Percentiles rank a stretch among this genome's conserved stretches.
Conservation (phyloP, 2,113 vertebrate species). For the Entelurus aequoreus region DNA sequence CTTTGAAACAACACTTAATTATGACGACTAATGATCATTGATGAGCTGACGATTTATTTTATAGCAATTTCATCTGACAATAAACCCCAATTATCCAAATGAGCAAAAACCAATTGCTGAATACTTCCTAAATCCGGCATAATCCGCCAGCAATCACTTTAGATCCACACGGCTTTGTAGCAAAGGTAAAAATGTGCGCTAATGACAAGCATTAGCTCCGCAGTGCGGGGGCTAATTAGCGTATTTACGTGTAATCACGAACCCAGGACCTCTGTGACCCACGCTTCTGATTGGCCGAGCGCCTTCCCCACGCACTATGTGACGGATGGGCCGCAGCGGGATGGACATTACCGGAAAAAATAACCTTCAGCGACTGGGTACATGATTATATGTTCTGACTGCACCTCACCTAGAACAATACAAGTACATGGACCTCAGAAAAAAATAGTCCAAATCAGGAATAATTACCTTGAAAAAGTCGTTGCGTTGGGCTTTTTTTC, state of each 20-base stretch:
- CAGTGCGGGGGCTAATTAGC: slow-evolving; percentile 56
- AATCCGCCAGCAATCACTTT: slow-evolving; percentile 92
- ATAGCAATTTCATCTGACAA: slow-evolving; percentile 78
- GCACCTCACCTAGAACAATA: too few relatives aligned
- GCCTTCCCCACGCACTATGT: slow-evolving; percentile 16
- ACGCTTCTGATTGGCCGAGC: slow-evolving; percentile 46
- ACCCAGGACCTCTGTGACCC: slow-evolving; percentile 55
- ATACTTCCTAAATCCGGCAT: slow-evolving; percentile 86
- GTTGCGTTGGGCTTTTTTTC: too few relatives aligned
- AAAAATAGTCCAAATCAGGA: too few relatives aligned
- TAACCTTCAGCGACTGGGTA: not conserved
- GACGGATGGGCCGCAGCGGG: not conserved
- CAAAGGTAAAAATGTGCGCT: slow-evolving; percentile 76
- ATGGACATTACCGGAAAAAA: not conserved
- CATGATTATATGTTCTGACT: too few relatives aligned
- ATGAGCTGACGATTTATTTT: slow-evolving; percentile 73
- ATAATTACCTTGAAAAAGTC: too few relatives aligned
- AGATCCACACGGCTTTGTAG: slow-evolving; percentile 78
- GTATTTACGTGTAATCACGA: slow-evolving; percentile 70
- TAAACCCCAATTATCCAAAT: slow-evolving; percentile 83
- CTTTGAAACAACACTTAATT: slow-evolving; percentile 58
- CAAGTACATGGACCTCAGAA: too few relatives aligned
- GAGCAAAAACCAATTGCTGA: slow-evolving; percentile 85
- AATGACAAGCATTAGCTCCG: slow-evolving; percentile 76
- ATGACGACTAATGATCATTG: slow-evolving; percentile 68